phyloP scores from a whole-genome alignment of 2,113 vertebrate genomes.

The Mellivora capensis region DNA sequence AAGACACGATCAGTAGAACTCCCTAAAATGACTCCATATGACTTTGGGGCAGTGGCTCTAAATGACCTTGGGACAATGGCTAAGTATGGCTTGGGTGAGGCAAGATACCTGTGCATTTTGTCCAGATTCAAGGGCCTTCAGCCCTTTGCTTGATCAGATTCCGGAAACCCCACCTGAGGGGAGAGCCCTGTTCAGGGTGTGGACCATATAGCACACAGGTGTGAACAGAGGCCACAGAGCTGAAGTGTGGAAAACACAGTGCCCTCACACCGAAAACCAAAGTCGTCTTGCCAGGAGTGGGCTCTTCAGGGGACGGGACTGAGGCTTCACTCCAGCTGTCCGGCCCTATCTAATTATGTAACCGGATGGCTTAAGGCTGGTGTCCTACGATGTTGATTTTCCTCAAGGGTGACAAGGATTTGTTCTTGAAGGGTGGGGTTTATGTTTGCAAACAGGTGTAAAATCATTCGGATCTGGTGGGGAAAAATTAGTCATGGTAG shows the following conservation, averaged over 20 bases:
- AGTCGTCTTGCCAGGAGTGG: rapidly evolving
- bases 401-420: background rate
- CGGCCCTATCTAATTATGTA: background rate
- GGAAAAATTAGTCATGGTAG: background rate
- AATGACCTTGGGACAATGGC: background rate
- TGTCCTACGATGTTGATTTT: background rate
- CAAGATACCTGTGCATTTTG: background rate
- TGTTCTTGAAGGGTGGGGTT: background rate
- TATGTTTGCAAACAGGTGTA: background rate
- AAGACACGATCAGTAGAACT: background rate
- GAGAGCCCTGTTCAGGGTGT: rapidly evolving
- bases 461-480: background rate
- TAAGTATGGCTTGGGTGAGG: background rate
- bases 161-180: background rate
- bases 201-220: background rate
- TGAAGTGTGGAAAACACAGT: background rate
- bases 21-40: background rate
- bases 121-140: background rate
- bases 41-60: background rate
- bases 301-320: background rate
- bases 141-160: background rate
- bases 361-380: background rate
- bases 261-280: background rate
- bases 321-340: background rate
- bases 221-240: background rate